Evolutionary conservation across 2,888 invertebrate species (phyloP), one percentile per base, ranked within the genome.

Genomic region (Zhuqinia jingwanae): DNA sequence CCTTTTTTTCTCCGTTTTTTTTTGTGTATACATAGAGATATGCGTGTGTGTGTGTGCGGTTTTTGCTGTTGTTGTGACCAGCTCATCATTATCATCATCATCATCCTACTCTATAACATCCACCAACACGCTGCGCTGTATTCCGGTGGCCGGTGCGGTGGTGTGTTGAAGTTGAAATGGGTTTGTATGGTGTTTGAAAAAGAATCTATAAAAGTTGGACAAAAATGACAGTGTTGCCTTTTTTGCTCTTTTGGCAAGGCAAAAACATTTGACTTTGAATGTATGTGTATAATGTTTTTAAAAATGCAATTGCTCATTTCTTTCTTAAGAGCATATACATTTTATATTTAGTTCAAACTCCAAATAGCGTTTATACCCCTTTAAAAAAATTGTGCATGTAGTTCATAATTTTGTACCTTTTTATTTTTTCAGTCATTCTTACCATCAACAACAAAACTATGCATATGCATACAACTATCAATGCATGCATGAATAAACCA

Each of bases 131-230:
- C 45, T 68, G 45, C 68, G 68, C 45, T 68, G 45, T 68, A 68
- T 45, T 68, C 68, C 68, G 45, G 68, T 68, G 68, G 45, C 68
- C 68, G 68, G 68, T n/a, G n/a, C n/a, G n/a, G n/a, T 65, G 65
- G 36, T 68, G 68, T 45, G 68, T 45, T 68, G 68, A 42, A 13
- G 17, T n/a, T n/a, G n/a, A 15, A 13, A 50, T n/a, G 13, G 13
- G 2, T 10, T 50, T 10, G 5, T 15, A 68, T 15, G 45, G 45
- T 68, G 45, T 13, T 68, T 68, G 45, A 15, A 5, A 68, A 45
- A 13, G 13, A 45, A 68, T 45, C 42, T 68, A 68, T 47, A 45
- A 45, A 22, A 22, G 68, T 68, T 20, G 42, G 42, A 11, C 68
- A 22, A 68, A 68, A 68, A 68, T 68, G 45, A 25, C 68, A 68